Evolutionary conservation across 2,113 vertebrate genomes (phyloP).

Genomic region (Bombycilla garrulus): DNA sequence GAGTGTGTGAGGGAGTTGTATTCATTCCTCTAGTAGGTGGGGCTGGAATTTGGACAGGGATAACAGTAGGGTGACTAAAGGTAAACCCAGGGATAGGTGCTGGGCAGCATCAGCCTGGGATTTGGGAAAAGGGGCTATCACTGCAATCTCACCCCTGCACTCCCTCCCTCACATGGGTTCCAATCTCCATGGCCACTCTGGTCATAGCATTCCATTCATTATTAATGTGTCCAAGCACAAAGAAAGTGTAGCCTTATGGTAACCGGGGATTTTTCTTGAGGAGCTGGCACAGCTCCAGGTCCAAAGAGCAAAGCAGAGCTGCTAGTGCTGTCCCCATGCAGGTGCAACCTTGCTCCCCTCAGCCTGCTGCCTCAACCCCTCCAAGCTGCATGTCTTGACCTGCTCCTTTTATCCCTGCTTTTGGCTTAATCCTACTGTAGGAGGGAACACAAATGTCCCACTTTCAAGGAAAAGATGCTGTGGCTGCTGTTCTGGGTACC

Average conservation of each 20-base stretch:
- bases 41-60: background rate
- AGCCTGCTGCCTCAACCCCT: background rate
- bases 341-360: background rate
- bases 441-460: background rate
- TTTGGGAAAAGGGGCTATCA: background rate
- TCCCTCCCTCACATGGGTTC: background rate
- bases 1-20: background rate
- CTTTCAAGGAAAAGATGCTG: background rate
- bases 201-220: background rate
- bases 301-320: background rate
- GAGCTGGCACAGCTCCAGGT: background rate
- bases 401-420: background rate
- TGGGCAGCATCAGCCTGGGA: background rate
- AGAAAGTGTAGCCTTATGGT: background rate
- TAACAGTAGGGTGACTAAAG: background rate
- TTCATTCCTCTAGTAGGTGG: background rate
- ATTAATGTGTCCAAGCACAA: background rate
- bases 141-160: background rate
- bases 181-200: background rate
- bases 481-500: background rate
- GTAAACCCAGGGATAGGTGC: background rate
- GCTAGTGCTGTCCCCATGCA: fast-evolving
- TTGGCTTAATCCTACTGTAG: background rate
- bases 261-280: background rate
- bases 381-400: fast-evolving